Conservation (phyloP, 2,888 invertebrate genomes). For the Pterobdella sp. region DNA sequence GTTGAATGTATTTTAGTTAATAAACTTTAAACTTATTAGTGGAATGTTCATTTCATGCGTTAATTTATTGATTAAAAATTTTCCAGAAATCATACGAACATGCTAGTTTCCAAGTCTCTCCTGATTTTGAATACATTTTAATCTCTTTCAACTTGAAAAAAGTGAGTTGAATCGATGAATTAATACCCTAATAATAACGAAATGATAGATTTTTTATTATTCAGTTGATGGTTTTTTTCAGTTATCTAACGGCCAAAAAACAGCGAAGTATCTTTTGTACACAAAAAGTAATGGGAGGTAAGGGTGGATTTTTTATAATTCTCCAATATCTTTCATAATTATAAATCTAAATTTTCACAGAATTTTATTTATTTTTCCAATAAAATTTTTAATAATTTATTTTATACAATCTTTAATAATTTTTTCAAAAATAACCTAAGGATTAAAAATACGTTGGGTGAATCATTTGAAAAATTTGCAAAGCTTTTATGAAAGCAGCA, state of each 20-base stretch:
- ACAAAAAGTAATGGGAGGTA: not conserved
- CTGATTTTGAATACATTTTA: conserved; percentile 46
- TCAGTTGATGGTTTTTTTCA: conserved; percentile 10
- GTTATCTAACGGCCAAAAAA: not conserved
- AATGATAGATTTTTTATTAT: not conserved
- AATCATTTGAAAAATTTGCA: no score
- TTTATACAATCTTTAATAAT: not conserved
- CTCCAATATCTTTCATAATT: no score
- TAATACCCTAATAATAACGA: no score
- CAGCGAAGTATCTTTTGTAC: not conserved
- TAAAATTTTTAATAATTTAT: not conserved
- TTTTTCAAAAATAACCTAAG: not conserved
- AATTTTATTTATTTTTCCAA: not conserved
- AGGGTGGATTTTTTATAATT: no score
- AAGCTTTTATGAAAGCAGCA: no score
- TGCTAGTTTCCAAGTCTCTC: conserved; percentile 44
- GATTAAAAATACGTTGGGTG: no score
- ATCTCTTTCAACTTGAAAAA: conserved; percentile 44
- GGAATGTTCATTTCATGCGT: no score
- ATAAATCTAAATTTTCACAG: no score
- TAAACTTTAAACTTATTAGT: no score
- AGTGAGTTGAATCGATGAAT: conserved; percentile 39
- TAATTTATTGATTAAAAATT: no score
- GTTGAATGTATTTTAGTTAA: no score
- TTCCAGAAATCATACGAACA: conserved; percentile 47